Evolutionary conservation across 2,888 invertebrate genomes (phyloP), one percentile per base, ranked within the genome.

Genomic region (Macaria notata): DNA sequence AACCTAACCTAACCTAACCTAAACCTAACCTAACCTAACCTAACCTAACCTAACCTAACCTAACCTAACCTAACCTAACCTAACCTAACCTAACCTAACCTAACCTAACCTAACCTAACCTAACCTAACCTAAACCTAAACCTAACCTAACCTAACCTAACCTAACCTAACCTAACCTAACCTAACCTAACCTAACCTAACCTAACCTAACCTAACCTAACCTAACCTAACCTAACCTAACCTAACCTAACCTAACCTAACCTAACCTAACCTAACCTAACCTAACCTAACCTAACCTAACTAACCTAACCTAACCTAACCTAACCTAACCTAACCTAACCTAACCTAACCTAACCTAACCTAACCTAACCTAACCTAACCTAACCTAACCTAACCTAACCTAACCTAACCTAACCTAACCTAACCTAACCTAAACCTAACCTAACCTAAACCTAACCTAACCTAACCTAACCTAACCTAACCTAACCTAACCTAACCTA

Each of bases 1-100:
- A 45, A 45, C 45, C 45, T 45, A 45, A 45, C 45, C 45, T 45
- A 45, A 45, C 45, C 45, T 45, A 45, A 45, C 45, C 45, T 45
- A 45, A 46, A 46, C 46, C 46, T 46, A 46, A 46, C 46, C 46
- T 46, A 46, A 46, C 54, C 59, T 54, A 59, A 59, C 59, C 59
- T 59, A 59, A 59, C 59, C 59, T 59, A 59, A 64, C 59, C 56
- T 57, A 56, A 60, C 62, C 46, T 56, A 56, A 56, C 53, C 49
- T 53, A 52, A 56, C 52, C 60, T 56, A 56, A 54, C 54, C 47
- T 49, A 54, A 49, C 54, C 50, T 49, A 59, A 54, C 45, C 31
- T 31, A 45, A 46, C 33, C 7, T 31, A 46, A 30, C 33, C 45
- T 45, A 45, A 45, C 30, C 45, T 45, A 33, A 33, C 31, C 46